Percentiles rank a stretch among this genome's conserved stretches.
Conservation (phyloP, 2,113 vertebrate genomes). For the Clarias gariepinus region DNA sequence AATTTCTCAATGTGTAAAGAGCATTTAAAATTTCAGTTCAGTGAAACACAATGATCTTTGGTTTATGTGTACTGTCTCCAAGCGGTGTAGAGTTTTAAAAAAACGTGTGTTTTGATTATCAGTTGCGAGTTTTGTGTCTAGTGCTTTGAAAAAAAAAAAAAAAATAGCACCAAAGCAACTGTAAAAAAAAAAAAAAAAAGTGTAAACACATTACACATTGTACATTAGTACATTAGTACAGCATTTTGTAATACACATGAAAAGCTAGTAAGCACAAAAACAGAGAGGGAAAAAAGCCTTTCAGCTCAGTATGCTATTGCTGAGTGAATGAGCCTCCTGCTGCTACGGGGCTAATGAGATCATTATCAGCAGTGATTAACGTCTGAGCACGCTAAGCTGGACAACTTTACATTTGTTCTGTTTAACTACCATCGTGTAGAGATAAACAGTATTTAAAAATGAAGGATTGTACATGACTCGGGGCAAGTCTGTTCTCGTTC, state of each 20-base stretch:
- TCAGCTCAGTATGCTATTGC: neutral
- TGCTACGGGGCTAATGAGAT: conserved; percentile 16
- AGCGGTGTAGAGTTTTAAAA: no score
- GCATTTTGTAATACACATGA: neutral
- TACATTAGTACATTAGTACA: no score
- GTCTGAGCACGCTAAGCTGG: neutral
- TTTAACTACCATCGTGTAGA: neutral
- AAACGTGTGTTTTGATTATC: no score
- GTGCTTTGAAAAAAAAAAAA: no score
- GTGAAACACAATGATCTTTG: no score
- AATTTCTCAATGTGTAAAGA: no score
- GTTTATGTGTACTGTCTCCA: no score
- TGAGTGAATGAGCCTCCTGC: conserved; percentile 21
- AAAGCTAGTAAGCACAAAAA: neutral
- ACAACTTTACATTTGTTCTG: neutral
- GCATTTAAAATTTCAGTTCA: no score
- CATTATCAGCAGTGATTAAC: conserved; percentile 6
- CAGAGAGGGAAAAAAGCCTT: neutral
- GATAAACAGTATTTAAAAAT: conserved; percentile 11
- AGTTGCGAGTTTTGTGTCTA: no score
- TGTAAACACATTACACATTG: neutral
- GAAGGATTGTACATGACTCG: neutral
- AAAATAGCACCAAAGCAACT: no score
- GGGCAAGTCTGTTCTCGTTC: neutral
- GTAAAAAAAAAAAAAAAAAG: no score